Base-by-base conservation (phyloP, 2,113 vertebrate species). In the Loxodonta africana region DNA sequence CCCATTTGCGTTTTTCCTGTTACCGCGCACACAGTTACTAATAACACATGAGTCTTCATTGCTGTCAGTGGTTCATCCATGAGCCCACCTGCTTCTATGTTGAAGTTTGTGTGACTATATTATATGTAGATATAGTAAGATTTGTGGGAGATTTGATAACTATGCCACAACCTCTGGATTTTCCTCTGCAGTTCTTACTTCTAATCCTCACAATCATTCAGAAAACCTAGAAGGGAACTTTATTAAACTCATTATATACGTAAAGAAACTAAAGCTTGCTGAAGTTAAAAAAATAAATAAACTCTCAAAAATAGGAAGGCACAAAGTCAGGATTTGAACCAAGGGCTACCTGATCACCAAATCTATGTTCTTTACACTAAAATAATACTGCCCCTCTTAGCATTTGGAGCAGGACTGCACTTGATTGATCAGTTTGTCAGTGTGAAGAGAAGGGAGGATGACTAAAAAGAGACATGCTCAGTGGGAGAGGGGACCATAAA, bases 221-320 rank as follows among this genome's bases (percentile, higher is more conserved):
- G 20, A 46, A 80, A 63, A 3, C 17, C 9, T 23, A 6, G 2
- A 95, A 46, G 18, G 2, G 83, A 82, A 14, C 7, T 78, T 48
- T 80, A 60, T 65, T 74, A 67, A 78, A 10, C 8, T 7, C 20
- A 69, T n/a, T 69, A 20, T 44, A 17, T 83, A 65, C 74, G 57
- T n/a, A 11, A 12, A 80, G 51, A 94, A 85, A 69, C 53, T 53
- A 25, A 96, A 84, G 5, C 2, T 96, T 60, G 33, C 8, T 77
- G 11, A 91, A 62, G 89, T 62, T 77, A 85, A 44, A 41, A 91
- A 78, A 85, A 0, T 23, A 67, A 80, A 74, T 8, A 83, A 51
- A 90, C 26, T 83, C 14, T 91, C 17, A 81, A 84, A 91, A 94
- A 84, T 4, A 77, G 28, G 51, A 63, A 63, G 5, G 21, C 12